phyloP scores from a whole-genome alignment of 2,113 vertebrate species.

The Himantopus leucocephalus region DNA sequence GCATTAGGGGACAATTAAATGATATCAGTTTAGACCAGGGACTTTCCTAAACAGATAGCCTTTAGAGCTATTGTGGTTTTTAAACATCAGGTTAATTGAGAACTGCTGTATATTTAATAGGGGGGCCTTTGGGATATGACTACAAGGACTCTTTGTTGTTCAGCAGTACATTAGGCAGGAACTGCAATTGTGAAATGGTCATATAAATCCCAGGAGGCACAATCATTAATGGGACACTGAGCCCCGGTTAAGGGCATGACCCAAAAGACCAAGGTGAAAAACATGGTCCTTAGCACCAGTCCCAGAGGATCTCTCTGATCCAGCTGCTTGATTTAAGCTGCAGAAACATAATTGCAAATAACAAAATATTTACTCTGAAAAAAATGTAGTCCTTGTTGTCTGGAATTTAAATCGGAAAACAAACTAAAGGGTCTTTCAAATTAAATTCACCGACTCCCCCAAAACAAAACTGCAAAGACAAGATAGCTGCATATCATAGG shows the following conservation, averaged over 20 bases:
- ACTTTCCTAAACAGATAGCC: constrained; percentile 56
- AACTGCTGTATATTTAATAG: constrained; percentile 62
- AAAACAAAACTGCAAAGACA: not conserved
- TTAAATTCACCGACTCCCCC: not conserved
- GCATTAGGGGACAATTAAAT: constrained; percentile 39
- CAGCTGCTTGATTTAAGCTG: constrained; percentile 57
- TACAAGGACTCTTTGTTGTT: constrained; percentile 62
- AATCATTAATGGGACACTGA: constrained; percentile 85
- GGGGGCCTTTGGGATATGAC: constrained; percentile 61
- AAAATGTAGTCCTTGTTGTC: not conserved
- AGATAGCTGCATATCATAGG: not conserved
- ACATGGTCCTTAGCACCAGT: constrained; percentile 47
- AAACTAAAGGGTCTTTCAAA: not conserved
- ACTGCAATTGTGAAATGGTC: constrained; percentile 78
- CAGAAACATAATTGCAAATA: constrained; percentile 15
- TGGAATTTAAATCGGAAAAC: not conserved
- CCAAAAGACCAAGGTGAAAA: constrained; percentile 80
- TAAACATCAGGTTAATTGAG: constrained; percentile 76
- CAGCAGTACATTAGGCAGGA: constrained; percentile 75
- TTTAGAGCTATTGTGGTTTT: constrained; percentile 40
- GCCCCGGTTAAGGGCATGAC: constrained; percentile 85
- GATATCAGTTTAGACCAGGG: constrained; percentile 19
- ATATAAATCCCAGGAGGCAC: constrained; percentile 71
- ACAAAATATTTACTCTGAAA: not conserved
- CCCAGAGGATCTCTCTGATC: constrained; percentile 75